Conservation (phyloP, 1,140 invertebrate genomes). For the Ostrea denselamellosa region DNA sequence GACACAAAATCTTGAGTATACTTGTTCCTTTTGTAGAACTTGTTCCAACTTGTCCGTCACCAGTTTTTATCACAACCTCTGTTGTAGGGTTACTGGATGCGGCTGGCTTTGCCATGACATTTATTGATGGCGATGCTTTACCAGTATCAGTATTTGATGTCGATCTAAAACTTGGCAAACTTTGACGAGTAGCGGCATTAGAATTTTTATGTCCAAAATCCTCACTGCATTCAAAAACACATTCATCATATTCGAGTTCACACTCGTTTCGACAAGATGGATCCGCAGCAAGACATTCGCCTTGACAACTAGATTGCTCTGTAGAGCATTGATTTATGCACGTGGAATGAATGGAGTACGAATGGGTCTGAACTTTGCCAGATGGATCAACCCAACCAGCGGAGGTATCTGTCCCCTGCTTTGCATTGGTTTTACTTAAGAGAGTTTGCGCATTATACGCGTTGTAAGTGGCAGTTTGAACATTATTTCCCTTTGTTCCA, state of each 20-base stretch:
- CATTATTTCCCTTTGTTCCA: background rate
- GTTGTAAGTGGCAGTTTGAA: background rate
- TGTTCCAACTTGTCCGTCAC: background rate
- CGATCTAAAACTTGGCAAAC: background rate
- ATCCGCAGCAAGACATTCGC: background rate
- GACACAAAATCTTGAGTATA: background rate
- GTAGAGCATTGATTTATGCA: background rate
- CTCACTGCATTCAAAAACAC: background rate
- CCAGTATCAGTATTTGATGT: background rate
- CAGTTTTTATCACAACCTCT: background rate
- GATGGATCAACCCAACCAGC: background rate
- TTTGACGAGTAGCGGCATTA: background rate
- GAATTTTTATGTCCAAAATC: background rate
- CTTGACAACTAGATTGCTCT: background rate
- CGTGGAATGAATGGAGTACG: background rate
- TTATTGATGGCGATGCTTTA: background rate
- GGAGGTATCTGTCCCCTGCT: background rate
- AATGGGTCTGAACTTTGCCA: background rate
- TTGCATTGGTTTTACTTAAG: background rate
- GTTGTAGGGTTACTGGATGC: background rate
- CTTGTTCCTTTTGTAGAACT: background rate
- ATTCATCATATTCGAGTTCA: constrained; percentile 4
- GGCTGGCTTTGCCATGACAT: background rate
- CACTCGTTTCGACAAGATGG: background rate
- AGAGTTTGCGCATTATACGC: background rate